phyloP scores from a whole-genome alignment of 1,140 invertebrate species.

The Calliphora vicina region DNA sequence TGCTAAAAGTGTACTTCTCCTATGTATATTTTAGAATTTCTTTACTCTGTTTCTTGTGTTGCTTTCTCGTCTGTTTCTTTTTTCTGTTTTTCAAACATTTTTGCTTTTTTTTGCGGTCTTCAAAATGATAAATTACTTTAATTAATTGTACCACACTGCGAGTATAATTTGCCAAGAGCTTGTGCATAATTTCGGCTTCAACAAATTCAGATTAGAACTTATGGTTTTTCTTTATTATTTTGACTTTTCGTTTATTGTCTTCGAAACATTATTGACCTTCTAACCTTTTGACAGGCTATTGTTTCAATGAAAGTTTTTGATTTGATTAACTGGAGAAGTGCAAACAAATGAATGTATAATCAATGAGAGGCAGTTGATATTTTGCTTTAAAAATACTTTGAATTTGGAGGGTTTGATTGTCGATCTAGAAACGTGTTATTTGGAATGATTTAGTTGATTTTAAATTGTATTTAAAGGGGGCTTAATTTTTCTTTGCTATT shows the following conservation, averaged over 20 bases:
- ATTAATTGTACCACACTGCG: conserved; percentile 10
- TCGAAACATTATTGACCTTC: background rate
- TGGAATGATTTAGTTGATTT: no score
- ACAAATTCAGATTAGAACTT: background rate
- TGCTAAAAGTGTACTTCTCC: no score
- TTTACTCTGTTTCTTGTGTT: background rate
- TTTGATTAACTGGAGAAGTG: no score
- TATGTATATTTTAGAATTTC: background rate
- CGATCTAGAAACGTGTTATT: no score
- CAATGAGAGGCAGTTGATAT: no score
- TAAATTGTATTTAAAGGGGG: no score
- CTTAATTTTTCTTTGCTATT: no score
- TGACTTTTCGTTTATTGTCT: background rate
- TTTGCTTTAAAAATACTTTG: no score
- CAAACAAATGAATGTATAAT: no score
- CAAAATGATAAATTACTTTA: conserved; percentile 36
- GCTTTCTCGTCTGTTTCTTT: background rate
- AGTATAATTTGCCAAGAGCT: background rate
- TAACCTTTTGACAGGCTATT: background rate
- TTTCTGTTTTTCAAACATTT: background rate
- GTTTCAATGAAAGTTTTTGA: no score
- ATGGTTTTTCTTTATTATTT: background rate
- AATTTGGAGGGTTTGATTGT: no score
- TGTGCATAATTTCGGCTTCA: background rate
- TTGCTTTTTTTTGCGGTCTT: background rate